Conservation (phyloP, 2,888 invertebrate genomes). For the Itoplectis maculator region DNA sequence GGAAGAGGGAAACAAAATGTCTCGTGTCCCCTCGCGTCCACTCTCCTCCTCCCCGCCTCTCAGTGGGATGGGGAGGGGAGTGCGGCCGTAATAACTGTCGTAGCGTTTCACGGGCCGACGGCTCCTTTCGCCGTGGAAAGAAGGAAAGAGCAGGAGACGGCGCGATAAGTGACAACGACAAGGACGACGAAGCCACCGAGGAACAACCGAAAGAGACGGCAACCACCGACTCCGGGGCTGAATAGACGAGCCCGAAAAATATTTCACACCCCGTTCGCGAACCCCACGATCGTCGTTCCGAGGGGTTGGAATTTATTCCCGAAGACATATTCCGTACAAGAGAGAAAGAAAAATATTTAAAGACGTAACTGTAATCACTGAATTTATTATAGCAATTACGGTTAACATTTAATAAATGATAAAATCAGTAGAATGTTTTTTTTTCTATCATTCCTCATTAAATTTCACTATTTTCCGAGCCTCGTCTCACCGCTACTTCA, state of each 20-base stretch:
- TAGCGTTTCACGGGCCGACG: conserved; percentile 32
- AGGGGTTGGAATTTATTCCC: no score
- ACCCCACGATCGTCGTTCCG: no score
- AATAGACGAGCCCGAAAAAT: not conserved
- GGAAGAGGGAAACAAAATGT: conserved; percentile 63
- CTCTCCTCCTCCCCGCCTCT: no score
- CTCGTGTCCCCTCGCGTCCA: conserved; percentile 49
- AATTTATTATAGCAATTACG: no score
- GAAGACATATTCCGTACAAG: no score
- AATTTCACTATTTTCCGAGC: not conserved
- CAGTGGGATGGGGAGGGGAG: no score
- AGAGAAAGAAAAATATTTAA: no score
- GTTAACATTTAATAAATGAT: no score
- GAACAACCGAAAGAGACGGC: not conserved
- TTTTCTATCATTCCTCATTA: not conserved
- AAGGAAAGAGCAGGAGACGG: not conserved
- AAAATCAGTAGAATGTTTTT: no score
- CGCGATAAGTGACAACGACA: conserved; percentile 21
- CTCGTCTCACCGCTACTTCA: not conserved
- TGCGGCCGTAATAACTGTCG: conserved; percentile 69
- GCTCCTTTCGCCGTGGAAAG: not conserved
- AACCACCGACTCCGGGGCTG: not conserved
- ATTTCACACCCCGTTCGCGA: not conserved
- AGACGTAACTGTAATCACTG: no score
- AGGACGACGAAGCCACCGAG: not conserved